Percentiles rank a stretch among this genome's conserved stretches.
Conservation (phyloP, 2,797 vertebrate genomes). For the Aeoliscus strigatus region DNA sequence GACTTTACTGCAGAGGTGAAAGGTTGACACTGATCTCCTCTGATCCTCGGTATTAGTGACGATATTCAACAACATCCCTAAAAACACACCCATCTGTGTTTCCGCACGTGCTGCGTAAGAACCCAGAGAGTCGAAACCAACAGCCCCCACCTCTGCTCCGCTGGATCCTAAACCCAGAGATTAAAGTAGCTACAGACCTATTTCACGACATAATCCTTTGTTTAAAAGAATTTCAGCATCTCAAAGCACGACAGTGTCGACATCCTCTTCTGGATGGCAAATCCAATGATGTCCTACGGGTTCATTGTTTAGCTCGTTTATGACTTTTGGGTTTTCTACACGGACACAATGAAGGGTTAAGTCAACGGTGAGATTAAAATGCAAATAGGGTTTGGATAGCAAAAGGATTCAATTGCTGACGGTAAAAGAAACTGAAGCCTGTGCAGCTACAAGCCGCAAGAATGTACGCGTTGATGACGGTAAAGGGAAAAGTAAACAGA, state of each 20-base stretch:
- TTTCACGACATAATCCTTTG: constrained; percentile 44
- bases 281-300: no score
- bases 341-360: no score
- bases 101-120: constrained; percentile 26
- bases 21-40: constrained; percentile 55
- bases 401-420: no score
- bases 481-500: no score
- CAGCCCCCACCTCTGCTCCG: no score
- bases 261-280: constrained; percentile 8
- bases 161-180: no score
- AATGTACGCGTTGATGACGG: no score
- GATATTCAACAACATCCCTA: constrained; percentile 43
- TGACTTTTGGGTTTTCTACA: no score
- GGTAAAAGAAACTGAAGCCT: no score
- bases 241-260: constrained; percentile 33
- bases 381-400: constrained; percentile 8
- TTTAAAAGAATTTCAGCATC: constrained; percentile 45
- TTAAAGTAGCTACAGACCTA: constrained; percentile 45
- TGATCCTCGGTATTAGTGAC: constrained; percentile 57
- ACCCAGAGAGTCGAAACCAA: no score
- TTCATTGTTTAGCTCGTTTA: no score
- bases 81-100: constrained; percentile 62
- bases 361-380: constrained; percentile 25
- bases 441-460: no score
- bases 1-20: constrained; percentile 39